These are phyloP conservation scores for Sycobia sp. DNA, from an alignment of 1,140 invertebrate species.

Conservation along the genomic window DNA sequence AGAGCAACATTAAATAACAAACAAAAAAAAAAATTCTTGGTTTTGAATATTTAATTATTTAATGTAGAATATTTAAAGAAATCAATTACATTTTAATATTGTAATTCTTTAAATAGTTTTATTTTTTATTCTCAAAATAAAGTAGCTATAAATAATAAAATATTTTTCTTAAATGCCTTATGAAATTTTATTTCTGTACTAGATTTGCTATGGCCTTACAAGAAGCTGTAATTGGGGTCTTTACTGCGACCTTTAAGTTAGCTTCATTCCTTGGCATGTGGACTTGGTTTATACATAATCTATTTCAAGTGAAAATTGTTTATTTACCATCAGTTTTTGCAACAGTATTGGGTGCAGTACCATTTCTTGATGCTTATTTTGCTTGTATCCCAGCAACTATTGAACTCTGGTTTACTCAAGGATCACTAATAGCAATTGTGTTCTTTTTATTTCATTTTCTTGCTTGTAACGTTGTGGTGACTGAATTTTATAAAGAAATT, in stretches of 20 bases:
- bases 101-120: too few species aligned
- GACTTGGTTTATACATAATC: slow-evolving; percentile 95
- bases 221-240: slow-evolving; percentile 79
- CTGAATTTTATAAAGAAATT: slow-evolving; percentile 95
- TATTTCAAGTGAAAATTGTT: slow-evolving; percentile 93
- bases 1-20: too few species aligned
- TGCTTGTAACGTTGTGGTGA: slow-evolving; percentile 90
- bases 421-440: slow-evolving; percentile 74
- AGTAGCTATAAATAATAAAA: too few species aligned
- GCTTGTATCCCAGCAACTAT: slow-evolving; percentile 91
- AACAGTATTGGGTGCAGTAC: slow-evolving; percentile 89
- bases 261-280: slow-evolving; percentile 96
- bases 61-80: too few species aligned
- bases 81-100: too few species aligned
- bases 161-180: too few species aligned
- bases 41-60: too few species aligned
- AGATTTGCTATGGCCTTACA: slow-evolving; percentile 79
- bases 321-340: slow-evolving; percentile 94
- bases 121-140: too few species aligned
- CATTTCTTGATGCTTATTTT: slow-evolving; percentile 93
- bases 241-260: slow-evolving; percentile 95
- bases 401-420: slow-evolving; percentile 89
- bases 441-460: slow-evolving; percentile 86
- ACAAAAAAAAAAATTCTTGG: too few species aligned
- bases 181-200: slow-evolving; percentile 9